Evolutionary conservation across 2,113 vertebrate species (phyloP), one percentile per base, ranked within the genome.

Genomic region (Pygoscelis adeliae): DNA sequence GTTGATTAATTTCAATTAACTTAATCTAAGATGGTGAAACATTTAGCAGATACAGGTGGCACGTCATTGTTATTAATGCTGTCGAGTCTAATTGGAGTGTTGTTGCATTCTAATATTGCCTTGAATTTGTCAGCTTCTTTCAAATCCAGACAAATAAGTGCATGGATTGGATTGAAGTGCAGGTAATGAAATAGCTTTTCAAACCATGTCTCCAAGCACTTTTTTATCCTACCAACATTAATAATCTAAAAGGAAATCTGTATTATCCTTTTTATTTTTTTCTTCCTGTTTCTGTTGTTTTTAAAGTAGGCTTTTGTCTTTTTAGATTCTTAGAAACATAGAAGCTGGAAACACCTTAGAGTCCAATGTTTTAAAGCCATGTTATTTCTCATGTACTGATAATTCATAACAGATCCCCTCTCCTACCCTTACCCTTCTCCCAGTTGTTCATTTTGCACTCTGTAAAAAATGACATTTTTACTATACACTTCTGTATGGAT

Each of bases 1-100:
- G 40, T n/a, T 95, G 80, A 91, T 94, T 90, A 91, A 89, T 93
- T 97, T 94, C 47, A 83, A 92, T 94, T 93, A 97, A 76, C 56
- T 80, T 78, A 52, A 83, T 82, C 80, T 36, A 55, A 61, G 34
- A 74, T 52, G n/a, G n/a, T 8, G 17, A 91, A 94, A 77, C 29
- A 40, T 89, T 93, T 82, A 88, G 46, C 77, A 86, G 71, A 79
- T 52, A 53, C 6, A 63, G 63, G 58, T 63, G 67, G 44, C 49
- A 58, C 62, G 61, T 76, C 65, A 25, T 67, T 72, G 65, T 93
- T 92, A 93, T 76, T 93, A 91, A 84, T 90, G 46, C 53, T 90
- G 82, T 66, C 6, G 0, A 76, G 93, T 42, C 70, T 96, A 95
- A 96, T 80, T 93, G 78, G 44, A 79, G 27, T 58, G 42, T 55